A percentile compares a stretch with the other conserved stretches of the same genome.
Evolutionary conservation across 37 sponge, comb jelly and placozoan species (phyloP).

Genomic region (Agelas oroides): DNA sequence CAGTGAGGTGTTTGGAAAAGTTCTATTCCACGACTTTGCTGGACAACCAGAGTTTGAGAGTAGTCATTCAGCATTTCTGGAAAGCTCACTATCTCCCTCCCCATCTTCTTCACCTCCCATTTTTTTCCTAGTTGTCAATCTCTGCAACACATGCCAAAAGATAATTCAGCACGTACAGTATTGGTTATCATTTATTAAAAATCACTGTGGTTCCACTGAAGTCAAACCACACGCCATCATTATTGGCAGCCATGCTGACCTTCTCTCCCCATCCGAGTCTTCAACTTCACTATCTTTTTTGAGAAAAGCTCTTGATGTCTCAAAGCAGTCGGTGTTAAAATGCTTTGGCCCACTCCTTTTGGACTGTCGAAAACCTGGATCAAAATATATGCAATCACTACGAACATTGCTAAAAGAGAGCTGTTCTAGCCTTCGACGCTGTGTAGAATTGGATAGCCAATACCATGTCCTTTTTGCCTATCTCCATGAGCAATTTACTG

Average conservation of each 20-base stretch:
- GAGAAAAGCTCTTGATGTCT: not conserved
- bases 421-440: not conserved
- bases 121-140: constrained; percentile 38
- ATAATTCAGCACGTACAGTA: constrained; percentile 1
- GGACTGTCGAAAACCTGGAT: not conserved
- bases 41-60: constrained; percentile 43
- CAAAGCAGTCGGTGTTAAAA: not conserved
- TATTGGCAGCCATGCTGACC: constrained; percentile 30
- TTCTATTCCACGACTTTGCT: constrained; percentile 39
- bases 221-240: constrained; percentile 22
- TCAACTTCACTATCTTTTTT: too few species aligned
- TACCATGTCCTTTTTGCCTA: constrained; percentile 6
- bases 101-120: constrained; percentile 13
- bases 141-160: not conserved
- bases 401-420: not conserved
- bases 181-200: constrained; percentile 26
- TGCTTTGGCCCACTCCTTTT: not conserved
- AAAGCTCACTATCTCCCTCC: not conserved
- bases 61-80: constrained; percentile 29
- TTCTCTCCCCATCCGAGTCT: not conserved
- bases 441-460: not conserved
- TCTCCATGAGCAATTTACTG: not conserved
- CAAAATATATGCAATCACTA: not conserved
- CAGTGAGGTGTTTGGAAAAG: constrained; percentile 28
- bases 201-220: not conserved